Conservation (phyloP, 2,797 vertebrate genomes). For the Dendrocincla fuliginosa region DNA sequence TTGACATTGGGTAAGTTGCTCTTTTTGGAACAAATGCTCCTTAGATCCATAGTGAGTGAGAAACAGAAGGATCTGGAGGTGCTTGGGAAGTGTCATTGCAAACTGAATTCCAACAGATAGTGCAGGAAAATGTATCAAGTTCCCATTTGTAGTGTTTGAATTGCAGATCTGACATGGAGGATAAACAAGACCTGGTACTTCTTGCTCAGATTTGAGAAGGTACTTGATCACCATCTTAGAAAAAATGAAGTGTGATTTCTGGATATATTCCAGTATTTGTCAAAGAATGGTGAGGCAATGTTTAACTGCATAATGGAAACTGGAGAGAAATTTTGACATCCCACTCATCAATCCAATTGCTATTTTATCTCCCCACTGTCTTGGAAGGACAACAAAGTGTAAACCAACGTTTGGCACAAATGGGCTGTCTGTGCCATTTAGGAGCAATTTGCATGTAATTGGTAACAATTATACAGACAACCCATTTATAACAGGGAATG, state of each 20-base stretch:
- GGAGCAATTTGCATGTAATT: constrained; percentile 59
- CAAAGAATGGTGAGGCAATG: constrained; percentile 58
- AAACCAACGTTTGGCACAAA: constrained; percentile 69
- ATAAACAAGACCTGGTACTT: constrained; percentile 37
- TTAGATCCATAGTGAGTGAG: not conserved
- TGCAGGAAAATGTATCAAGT: constrained; percentile 4
- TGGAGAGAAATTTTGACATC: constrained; percentile 60
- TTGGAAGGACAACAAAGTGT: constrained; percentile 71
- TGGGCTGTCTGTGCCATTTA: constrained; percentile 63
- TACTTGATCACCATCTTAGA: constrained; percentile 57
- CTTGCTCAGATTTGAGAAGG: constrained; percentile 28
- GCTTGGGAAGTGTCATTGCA: not conserved
- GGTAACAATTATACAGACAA: constrained; percentile 61
- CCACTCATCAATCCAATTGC: constrained; percentile 59
- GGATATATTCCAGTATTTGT: constrained; percentile 52
- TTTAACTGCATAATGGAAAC: constrained; percentile 72
- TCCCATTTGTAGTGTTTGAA: constrained; percentile 58
- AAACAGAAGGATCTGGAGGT: not conserved
- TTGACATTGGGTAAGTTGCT: not conserved
- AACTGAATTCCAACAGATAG: not conserved
- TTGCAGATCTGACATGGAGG: constrained; percentile 39
- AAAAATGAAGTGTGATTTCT: constrained; percentile 73
- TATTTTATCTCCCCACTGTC: constrained; percentile 70
- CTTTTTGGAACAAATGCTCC: constrained; percentile 16
- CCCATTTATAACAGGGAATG: constrained; percentile 38